phyloP scores from a whole-genome alignment of 2,113 vertebrate species.

The Cheirogaleus medius region DNA sequence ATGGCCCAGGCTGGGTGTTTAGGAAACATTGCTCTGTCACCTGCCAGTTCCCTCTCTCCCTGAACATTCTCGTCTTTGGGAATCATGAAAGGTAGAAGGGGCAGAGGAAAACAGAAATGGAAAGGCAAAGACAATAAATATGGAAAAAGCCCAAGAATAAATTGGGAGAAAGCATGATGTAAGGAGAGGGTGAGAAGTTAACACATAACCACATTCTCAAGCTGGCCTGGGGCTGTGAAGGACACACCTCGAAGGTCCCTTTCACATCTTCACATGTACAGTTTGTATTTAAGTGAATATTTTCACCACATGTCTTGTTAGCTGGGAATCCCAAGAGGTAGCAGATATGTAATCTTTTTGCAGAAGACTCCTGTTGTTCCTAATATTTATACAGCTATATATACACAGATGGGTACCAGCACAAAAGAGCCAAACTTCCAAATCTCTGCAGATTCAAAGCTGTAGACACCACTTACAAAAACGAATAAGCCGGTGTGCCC shows the following conservation, averaged over 20 bases:
- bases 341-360: constrained; percentile 3
- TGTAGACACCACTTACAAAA: constrained; percentile 26
- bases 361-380: constrained; percentile 44
- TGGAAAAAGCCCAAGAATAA: neutral
- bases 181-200: neutral
- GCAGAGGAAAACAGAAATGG: neutral
- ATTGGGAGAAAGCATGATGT: neutral
- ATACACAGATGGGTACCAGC: constrained; percentile 6
- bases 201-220: neutral
- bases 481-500: neutral
- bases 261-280: neutral
- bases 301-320: neutral
- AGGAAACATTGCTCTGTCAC: neutral
- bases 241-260: neutral
- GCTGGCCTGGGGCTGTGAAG: neutral
- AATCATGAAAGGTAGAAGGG: neutral
- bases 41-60: neutral
- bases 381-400: constrained; percentile 45
- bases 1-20: neutral
- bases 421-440: neutral
- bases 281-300: neutral
- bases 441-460: neutral
- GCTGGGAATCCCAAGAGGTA: neutral
- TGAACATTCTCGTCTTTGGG: neutral
- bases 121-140: neutral